Percentiles rank a stretch among this genome's conserved stretches.
Evolutionary conservation across 2,113 vertebrate species (phyloP).

Genomic region (Ploceus nigricollis): DNA sequence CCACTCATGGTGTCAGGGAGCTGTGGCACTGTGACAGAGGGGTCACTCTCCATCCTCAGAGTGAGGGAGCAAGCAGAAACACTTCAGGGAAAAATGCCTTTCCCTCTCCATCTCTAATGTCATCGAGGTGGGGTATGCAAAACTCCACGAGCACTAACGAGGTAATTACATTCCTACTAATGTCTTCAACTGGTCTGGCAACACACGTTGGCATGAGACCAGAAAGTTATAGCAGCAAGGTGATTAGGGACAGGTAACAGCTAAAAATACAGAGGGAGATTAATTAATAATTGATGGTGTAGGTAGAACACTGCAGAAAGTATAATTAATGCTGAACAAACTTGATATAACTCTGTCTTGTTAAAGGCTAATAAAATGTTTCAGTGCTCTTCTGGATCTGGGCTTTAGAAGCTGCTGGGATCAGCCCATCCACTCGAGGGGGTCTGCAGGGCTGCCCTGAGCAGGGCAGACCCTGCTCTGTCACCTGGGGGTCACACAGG

Average conservation of each 20-base stretch:
- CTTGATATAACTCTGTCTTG: slow-evolving; percentile 18
- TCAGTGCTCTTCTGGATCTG: not conserved
- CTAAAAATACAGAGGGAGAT: slow-evolving; percentile 47
- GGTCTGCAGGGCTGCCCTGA: not conserved
- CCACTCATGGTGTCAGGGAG: fast-evolving
- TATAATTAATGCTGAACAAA: slow-evolving; percentile 41
- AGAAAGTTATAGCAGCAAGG: slow-evolving; percentile 42
- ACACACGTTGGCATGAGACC: slow-evolving; percentile 26
- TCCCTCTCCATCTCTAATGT: slow-evolving; percentile 6
- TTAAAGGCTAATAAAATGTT: slow-evolving; percentile 49
- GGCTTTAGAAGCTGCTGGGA: not conserved
- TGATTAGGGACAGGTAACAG: slow-evolving; percentile 63
- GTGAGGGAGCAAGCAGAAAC: not conserved
- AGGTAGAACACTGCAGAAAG: slow-evolving; percentile 47
- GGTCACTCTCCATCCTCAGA: not conserved
- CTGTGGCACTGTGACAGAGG: fast-evolving
- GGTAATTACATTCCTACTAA: slow-evolving; percentile 59
- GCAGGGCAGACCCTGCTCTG: not conserved
- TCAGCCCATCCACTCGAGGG: not conserved
- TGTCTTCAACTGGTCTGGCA: slow-evolving; percentile 46
- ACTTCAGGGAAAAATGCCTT: not conserved
- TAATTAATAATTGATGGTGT: slow-evolving; percentile 66
- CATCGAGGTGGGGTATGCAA: slow-evolving; percentile 2
- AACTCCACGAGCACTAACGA: slow-evolving; percentile 61
- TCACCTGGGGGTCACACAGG: not conserved